These are phyloP conservation scores for Chelidonichthys spinosus DNA, from an alignment of 2,797 vertebrate species.

Conservation along the genomic window DNA sequence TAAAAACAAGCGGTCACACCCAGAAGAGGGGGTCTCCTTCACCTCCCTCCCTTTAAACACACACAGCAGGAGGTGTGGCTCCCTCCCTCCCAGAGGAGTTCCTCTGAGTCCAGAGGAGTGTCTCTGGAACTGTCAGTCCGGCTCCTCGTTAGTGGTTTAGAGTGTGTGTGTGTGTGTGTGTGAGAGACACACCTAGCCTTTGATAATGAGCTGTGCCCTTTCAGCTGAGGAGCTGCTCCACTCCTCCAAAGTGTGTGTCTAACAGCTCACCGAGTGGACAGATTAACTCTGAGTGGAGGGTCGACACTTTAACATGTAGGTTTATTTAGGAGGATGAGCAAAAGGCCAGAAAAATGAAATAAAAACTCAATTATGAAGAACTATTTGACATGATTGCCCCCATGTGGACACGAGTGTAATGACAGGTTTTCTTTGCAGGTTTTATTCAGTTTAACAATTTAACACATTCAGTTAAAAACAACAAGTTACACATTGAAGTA, in stretches of 20 bases:
- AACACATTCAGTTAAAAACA: background rate
- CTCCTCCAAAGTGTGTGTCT: constrained; percentile 32
- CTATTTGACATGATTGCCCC: constrained; percentile 61
- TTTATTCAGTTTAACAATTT: constrained; percentile 30
- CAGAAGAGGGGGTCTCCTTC: too few species aligned
- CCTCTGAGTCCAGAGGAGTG: constrained; percentile 10
- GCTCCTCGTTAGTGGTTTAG: constrained; percentile 42
- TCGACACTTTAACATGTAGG: constrained; percentile 18
- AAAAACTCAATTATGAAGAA: background rate
- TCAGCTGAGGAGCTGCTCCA: constrained; percentile 11
- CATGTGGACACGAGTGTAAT: constrained; percentile 57
- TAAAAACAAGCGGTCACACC: too few species aligned
- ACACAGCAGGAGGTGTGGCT: constrained; percentile 10
- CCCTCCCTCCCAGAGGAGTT: constrained; percentile 30
- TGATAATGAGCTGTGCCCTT: constrained; percentile 69
- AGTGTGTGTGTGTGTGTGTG: constrained; percentile 13
- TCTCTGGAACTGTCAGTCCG: constrained; percentile 25
- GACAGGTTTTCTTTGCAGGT: constrained; percentile 10
- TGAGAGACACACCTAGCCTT: constrained; percentile 56
- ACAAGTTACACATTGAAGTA: background rate
- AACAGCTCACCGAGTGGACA: constrained; percentile 26
- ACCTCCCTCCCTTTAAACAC: background rate
- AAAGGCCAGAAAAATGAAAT: background rate
- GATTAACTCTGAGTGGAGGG: constrained; percentile 36
- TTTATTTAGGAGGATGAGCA: background rate